Evolutionary conservation across 2,888 invertebrate genomes (phyloP).

Genomic region (Digitonthophagus gazella): DNA sequence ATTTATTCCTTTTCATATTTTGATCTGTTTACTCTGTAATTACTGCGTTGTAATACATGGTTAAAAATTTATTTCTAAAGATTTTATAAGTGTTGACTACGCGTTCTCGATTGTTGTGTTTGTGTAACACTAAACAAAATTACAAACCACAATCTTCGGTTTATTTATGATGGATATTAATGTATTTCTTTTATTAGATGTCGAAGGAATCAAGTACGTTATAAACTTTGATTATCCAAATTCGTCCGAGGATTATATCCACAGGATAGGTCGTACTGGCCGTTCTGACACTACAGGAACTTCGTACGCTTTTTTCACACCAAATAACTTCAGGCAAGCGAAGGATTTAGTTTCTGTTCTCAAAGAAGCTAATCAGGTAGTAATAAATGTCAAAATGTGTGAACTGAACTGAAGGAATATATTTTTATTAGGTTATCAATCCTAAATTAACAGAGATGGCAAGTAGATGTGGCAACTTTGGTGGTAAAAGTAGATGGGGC

Average conservation of each 20-base stretch:
- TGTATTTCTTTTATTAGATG: constrained; percentile 62
- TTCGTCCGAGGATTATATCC: constrained; percentile 93
- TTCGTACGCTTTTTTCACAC: constrained; percentile 94
- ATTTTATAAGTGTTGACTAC: not conserved
- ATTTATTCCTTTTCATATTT: no score
- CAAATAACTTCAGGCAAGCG: constrained; percentile 82
- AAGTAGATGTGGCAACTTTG: constrained; percentile 58
- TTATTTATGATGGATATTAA: not conserved
- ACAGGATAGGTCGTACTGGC: constrained; percentile 92
- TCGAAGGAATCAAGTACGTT: constrained; percentile 94
- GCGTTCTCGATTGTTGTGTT: not conserved
- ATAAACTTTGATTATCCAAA: constrained; percentile 96
- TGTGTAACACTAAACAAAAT: not conserved
- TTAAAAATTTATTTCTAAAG: not conserved
- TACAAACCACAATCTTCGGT: not conserved
- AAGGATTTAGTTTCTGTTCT: constrained; percentile 85
- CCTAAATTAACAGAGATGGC: constrained; percentile 83
- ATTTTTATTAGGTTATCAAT: constrained; percentile 65
- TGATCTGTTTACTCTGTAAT: no score
- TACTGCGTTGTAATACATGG: no score
- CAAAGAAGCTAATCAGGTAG: constrained; percentile 88
- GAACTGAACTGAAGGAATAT: not conserved
- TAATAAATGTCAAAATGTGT: not conserved
- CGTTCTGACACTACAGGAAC: constrained; percentile 84
- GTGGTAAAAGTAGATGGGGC: constrained; percentile 54